phyloP scores from a whole-genome alignment of 2,113 vertebrate genomes.

The Trogon surrucura region DNA sequence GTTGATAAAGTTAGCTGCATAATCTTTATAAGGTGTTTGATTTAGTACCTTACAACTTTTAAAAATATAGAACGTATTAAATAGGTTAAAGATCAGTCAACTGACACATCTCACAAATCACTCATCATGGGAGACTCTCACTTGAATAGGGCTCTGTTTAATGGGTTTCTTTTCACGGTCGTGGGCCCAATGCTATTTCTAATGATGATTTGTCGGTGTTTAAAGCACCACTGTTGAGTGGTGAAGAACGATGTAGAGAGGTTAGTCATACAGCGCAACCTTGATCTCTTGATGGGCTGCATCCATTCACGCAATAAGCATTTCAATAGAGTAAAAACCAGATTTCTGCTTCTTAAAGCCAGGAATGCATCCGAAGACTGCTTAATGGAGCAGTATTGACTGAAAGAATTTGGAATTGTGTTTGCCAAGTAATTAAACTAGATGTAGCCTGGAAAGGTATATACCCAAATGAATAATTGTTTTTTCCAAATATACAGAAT shows the following conservation, averaged over 20 bases:
- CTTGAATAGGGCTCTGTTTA: not conserved
- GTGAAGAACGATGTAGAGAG: not conserved
- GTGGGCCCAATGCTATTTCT: not conserved
- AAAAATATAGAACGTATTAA: not conserved
- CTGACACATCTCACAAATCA: not conserved
- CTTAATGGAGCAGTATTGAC: not conserved
- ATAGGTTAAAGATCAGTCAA: slow-evolving; percentile 3
- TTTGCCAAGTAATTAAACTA: not conserved
- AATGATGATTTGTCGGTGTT: slow-evolving; percentile 1
- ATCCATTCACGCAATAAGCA: not conserved
- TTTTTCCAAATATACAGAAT: not conserved
- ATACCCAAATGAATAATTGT: not conserved
- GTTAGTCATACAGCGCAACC: not conserved
- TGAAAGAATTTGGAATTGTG: not conserved
- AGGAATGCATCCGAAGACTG: not conserved
- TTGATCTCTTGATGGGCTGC: not conserved
- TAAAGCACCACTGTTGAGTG: slow-evolving; percentile 12
- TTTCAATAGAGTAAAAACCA: not conserved
- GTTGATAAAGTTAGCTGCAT: not conserved
- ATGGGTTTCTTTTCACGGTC: not conserved
- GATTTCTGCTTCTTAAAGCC: not conserved
- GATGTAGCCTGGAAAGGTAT: not conserved
- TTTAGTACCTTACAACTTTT: not conserved
- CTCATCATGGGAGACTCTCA: not conserved
- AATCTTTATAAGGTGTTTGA: not conserved